These are phyloP conservation scores for Crypturellus tataupa DNA, from an alignment of 2,797 vertebrate species.

Conservation along the genomic window DNA sequence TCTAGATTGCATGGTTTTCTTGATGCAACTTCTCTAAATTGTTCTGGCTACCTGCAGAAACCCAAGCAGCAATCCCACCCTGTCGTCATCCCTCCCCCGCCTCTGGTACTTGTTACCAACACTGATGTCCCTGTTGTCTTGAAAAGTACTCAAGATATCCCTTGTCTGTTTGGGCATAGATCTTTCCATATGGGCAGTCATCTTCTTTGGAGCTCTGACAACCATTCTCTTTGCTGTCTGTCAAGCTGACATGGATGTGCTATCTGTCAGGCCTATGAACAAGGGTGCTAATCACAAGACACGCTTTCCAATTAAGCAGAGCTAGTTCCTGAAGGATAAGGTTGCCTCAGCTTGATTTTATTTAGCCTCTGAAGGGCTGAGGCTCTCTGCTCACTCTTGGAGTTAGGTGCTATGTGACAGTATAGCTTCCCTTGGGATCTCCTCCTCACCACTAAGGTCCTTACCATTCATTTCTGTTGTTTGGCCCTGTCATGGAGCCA, in stretches of 20 bases:
- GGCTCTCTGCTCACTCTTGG: not conserved
- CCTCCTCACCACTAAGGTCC: not conserved
- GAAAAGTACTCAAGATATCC: not conserved
- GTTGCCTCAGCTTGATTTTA: not conserved
- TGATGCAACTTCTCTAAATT: not conserved
- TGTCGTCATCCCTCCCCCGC: too few species aligned
- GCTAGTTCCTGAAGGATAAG: not conserved
- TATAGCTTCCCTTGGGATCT: not conserved
- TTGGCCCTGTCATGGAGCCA: not conserved
- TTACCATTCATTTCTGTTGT: not conserved
- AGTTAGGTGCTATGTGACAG: not conserved
- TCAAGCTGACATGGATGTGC: not conserved
- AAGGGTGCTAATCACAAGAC: not conserved
- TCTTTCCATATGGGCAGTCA: not conserved
- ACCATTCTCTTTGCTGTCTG: not conserved
- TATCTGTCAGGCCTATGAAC: not conserved
- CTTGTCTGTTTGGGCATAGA: not conserved
- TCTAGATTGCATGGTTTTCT: not conserved
- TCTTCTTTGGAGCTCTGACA: not conserved
- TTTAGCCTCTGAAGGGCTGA: not conserved
- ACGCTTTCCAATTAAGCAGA: not conserved
- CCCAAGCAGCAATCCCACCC: not conserved
- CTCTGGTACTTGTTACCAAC: too few species aligned
- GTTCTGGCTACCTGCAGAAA: not conserved
- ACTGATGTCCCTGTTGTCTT: not conserved